These are phyloP conservation scores for Synaphobranchus kaupii DNA, from an alignment of 2,797 vertebrate genomes.

Conservation along the genomic window DNA sequence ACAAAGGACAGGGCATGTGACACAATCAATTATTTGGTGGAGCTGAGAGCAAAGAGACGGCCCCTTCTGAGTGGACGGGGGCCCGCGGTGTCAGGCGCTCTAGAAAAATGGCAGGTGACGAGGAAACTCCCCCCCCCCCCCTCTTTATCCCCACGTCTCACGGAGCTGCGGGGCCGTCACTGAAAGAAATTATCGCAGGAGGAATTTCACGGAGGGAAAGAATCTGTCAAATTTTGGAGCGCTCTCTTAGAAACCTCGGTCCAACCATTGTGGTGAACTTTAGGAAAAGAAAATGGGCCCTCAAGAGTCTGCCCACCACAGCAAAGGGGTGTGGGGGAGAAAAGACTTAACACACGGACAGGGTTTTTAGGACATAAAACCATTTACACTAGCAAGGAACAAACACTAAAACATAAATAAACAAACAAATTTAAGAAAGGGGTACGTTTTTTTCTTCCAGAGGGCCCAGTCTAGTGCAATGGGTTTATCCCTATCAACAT, in stretches of 20 bases:
- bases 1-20: constrained; percentile 97
- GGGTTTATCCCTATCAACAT: not conserved
- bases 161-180: constrained; percentile 81
- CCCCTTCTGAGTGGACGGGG: constrained; percentile 79
- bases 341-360: not conserved
- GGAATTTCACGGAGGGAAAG: constrained; percentile 79
- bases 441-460: too few species aligned
- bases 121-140: constrained; percentile 78
- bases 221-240: constrained; percentile 80
- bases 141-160: constrained; percentile 80
- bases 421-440: not conserved
- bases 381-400: not conserved
- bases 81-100: constrained; percentile 83
- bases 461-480: not conserved
- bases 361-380: not conserved
- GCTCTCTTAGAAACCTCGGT: constrained; percentile 69
- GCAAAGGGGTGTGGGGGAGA: not conserved
- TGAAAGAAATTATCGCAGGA: constrained; percentile 88
- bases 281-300: constrained; percentile 60
- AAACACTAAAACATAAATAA: not conserved
- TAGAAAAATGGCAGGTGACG: constrained; percentile 94
- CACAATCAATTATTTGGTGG: constrained; percentile 98
- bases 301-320: not conserved
- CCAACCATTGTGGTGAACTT: constrained; percentile 70
- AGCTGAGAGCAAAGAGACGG: constrained; percentile 88